Evolutionary conservation across 2,888 invertebrate species (phyloP), one percentile per base, ranked within the genome.

Genomic region (Nymphalis polychloros): DNA sequence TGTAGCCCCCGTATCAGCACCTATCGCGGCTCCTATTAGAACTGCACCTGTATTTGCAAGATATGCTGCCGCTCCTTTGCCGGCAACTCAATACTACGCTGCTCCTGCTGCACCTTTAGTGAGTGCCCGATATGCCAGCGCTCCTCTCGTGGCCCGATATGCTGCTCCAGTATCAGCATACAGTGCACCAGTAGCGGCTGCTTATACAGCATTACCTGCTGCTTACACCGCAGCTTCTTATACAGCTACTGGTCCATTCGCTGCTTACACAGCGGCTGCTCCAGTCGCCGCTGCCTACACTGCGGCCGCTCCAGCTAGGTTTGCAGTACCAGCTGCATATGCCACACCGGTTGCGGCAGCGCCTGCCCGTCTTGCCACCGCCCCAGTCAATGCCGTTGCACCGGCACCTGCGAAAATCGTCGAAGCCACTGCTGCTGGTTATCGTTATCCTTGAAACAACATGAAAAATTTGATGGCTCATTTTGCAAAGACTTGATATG

Each of bases 371-470:
- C 78, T 8, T 64, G 68, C 41, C 69, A 73, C 77, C 19, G 75
- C 77, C 8, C 73, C 76, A 64, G 72, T 72, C 10, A 78, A 79
- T 1, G 80, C 81, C 2, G 81, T 80, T 23, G 78, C 77, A 93
- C 76, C 76, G 35, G 70, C 96, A 91, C 78, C 96, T 91, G 90
- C 95, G 90, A 83, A 96, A 78, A 46, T 95, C 86, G 84, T 96
- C 89, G 78, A 95, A 89, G 85, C 79, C 60, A 82, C 83, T 49
- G 85, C 77, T n/a, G 75, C 88, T 41, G 90, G 89, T 66, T 90
- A 91, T 81, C 84, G 89, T 67, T 90, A 91, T 78, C 90, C 89
- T 76, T 91, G 76, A 87, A 75, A 64, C 59, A 81, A 78, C 74
- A 81, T 73, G 68, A 79, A 67, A 67, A 68, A 81, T 73, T 81